Evolutionary conservation across 2,113 vertebrate species (phyloP).

Genomic region (Centrocercus urophasianus): DNA sequence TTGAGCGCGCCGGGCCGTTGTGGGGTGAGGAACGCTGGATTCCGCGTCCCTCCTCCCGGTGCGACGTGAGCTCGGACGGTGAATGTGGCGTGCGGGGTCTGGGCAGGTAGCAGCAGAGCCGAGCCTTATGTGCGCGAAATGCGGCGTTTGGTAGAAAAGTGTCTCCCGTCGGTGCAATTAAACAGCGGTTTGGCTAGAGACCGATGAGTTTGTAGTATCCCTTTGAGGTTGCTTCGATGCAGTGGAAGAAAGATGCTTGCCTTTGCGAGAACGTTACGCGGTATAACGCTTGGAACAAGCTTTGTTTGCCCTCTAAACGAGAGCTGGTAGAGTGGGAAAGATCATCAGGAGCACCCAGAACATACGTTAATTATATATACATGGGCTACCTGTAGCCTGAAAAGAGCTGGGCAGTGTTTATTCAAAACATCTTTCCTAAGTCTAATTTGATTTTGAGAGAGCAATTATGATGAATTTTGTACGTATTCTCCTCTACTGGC

Average conservation of each 20-base stretch:
- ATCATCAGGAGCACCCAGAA: accelerated
- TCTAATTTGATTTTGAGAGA: neutral
- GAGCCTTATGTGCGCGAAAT: accelerated
- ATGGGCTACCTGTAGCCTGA: neutral
- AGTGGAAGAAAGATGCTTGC: accelerated
- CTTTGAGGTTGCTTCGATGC: accelerated
- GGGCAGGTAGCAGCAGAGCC: neutral
- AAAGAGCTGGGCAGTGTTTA: accelerated
- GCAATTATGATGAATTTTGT: accelerated
- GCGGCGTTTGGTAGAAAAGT: neutral
- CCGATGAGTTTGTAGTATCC: accelerated
- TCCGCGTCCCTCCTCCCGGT: accelerated
- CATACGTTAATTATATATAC: accelerated
- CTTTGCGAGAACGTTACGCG: accelerated
- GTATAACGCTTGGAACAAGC: accelerated
- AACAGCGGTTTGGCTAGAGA: neutral
- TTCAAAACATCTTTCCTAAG: neutral
- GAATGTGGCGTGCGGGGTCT: accelerated
- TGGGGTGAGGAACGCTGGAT: neutral
- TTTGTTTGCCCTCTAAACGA: neutral
- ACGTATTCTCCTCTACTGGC: accelerated
- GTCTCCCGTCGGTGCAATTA: neutral
- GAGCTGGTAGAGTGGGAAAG: neutral
- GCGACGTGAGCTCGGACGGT: accelerated
- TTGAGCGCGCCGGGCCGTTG: neutral